Percentiles rank a stretch among this genome's conserved stretches.
Evolutionary conservation across 2,888 invertebrate genomes (phyloP).

Genomic region (Entomobrya multifasciata): DNA sequence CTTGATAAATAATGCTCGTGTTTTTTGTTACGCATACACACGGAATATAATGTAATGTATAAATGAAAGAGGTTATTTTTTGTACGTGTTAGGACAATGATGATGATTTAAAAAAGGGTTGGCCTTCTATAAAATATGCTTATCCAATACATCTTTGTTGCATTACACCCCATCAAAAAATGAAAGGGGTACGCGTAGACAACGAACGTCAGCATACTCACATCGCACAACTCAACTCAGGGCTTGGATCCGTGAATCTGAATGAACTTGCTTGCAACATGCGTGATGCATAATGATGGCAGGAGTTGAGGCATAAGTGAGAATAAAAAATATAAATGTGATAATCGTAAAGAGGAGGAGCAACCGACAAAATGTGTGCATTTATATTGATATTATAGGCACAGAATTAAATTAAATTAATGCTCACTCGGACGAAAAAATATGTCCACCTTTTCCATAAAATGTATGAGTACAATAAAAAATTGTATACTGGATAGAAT

Average conservation of each 20-base stretch:
- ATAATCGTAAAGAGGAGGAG: background rate
- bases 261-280: slow-evolving; percentile 4
- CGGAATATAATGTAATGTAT: background rate
- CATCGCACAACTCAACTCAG: background rate
- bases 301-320: slow-evolving; percentile 39
- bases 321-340: slow-evolving; percentile 36
- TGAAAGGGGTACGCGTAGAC: slow-evolving; percentile 1
- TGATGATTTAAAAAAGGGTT: slow-evolving; percentile 63
- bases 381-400: background rate
- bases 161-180: slow-evolving; percentile 23
- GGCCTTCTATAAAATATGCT: slow-evolving; percentile 32
- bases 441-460: background rate
- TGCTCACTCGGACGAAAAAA: background rate
- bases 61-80: slow-evolving; percentile 46
- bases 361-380: background rate
- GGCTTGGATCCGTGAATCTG: too few species aligned
- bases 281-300: slow-evolving; percentile 51
- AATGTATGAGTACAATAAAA: background rate
- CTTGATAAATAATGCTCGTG: slow-evolving; percentile 54
- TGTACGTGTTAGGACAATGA: slow-evolving; percentile 51
- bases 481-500: too few species aligned
- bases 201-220: background rate
- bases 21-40: background rate
- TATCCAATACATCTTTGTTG: slow-evolving; percentile 36
- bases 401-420: slow-evolving; percentile 28